Percentiles rank a stretch among this genome's conserved stretches.
These are phyloP conservation scores for Amphilophus citrinellus DNA, from an alignment of 2,113 vertebrate species.

Conservation along the genomic window DNA sequence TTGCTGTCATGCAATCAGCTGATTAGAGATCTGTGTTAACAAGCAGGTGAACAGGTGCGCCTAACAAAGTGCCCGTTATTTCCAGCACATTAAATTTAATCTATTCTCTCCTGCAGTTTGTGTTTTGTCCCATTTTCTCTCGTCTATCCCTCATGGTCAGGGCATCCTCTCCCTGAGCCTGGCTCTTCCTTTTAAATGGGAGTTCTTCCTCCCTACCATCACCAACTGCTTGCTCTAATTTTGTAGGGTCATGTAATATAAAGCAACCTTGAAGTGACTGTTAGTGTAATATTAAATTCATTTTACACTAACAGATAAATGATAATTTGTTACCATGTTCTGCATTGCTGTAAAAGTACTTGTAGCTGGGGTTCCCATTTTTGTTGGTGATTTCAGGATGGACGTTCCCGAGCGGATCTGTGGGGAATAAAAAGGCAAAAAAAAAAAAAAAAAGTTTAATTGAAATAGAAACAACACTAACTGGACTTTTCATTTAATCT, in stretches of 20 bases:
- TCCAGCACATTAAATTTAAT: background rate
- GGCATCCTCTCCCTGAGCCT: background rate
- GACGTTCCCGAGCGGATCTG: conserved; percentile 93
- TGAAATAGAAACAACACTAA: background rate
- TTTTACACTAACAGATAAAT: background rate
- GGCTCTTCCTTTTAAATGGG: background rate
- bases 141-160: background rate
- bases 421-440: background rate
- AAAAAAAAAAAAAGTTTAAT: background rate
- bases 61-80: background rate
- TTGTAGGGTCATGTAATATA: background rate
- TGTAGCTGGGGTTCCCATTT: conserved; percentile 96
- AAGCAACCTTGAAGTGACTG: background rate
- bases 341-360: conserved; percentile 95
- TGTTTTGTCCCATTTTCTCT: background rate
- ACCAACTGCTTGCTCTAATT: background rate
- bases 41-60: background rate
- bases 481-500: background rate
- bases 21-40: background rate
- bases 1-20: background rate
- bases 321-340: conserved; percentile 88
- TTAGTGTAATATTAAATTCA: background rate
- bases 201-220: background rate
- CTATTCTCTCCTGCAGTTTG: fast-evolving
- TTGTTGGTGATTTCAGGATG: conserved; percentile 94